These are phyloP conservation scores for Bicyclus anynana DNA, from an alignment of 1,140 invertebrate genomes.

Conservation along the genomic window DNA sequence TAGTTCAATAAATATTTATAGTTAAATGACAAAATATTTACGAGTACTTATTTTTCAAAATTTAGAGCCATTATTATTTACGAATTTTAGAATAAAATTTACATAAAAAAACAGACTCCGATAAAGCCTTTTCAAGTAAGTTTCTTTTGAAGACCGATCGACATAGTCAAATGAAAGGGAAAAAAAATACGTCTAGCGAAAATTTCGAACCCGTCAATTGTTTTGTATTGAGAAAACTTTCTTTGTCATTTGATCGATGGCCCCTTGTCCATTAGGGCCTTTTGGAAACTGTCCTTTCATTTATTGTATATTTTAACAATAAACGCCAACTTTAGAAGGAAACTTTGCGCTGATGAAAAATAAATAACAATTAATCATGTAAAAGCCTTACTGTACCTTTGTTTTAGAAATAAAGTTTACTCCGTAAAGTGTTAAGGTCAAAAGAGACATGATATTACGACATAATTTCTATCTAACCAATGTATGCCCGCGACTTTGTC, in stretches of 20 bases:
- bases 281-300: slow-evolving; percentile 73
- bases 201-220: slow-evolving; percentile 60
- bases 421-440: neutral
- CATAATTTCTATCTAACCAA: too few species aligned
- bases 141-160: slow-evolving; percentile 29
- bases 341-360: slow-evolving; percentile 51
- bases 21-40: too few species aligned
- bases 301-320: slow-evolving; percentile 67
- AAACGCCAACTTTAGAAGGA: slow-evolving; percentile 56
- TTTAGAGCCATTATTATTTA: too few species aligned
- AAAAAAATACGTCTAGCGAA: slow-evolving; percentile 32
- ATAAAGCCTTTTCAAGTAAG: slow-evolving; percentile 16
- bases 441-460: neutral
- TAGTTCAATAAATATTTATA: too few species aligned
- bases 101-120: neutral
- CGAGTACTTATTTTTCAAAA: too few species aligned
- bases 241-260: slow-evolving; percentile 74
- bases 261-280: slow-evolving; percentile 72
- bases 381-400: slow-evolving; percentile 31
- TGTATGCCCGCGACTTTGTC: too few species aligned
- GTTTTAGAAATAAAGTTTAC: slow-evolving; percentile 5
- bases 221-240: slow-evolving; percentile 68
- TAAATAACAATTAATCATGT: slow-evolving; percentile 58
- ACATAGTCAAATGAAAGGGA: slow-evolving; percentile 26
- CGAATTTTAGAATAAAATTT: neutral